Evolutionary conservation across 2,888 invertebrate genomes (phyloP).

Genomic region (Furcula furcula): DNA sequence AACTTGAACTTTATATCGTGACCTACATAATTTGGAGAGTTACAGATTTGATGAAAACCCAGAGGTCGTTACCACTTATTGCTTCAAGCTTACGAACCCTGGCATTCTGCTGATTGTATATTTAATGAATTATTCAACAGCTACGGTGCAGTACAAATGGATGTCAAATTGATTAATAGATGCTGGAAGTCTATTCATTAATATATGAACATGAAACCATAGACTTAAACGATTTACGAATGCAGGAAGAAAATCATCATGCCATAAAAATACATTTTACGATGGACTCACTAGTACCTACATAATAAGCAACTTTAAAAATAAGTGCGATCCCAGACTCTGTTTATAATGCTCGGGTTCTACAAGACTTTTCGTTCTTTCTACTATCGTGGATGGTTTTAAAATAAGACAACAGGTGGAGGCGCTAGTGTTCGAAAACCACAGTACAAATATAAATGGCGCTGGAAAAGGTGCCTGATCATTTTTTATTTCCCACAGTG

Average conservation of each 20-base stretch:
- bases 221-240: background rate
- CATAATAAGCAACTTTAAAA: too few species aligned
- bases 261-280: too few species aligned
- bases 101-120: background rate
- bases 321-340: too few species aligned
- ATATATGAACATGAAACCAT: background rate
- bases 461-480: too few species aligned
- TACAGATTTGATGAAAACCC: background rate
- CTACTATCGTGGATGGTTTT: too few species aligned
- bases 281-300: too few species aligned
- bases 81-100: background rate
- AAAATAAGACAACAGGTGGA: too few species aligned
- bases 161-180: constrained; percentile 2
- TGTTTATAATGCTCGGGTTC: too few species aligned
- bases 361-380: too few species aligned
- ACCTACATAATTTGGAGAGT: background rate
- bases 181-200: background rate
- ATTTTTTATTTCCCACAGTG: too few species aligned
- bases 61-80: background rate
- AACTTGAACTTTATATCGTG: background rate
- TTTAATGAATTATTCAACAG: constrained; percentile 2
- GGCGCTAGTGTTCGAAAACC: too few species aligned
- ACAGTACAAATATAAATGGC: too few species aligned
- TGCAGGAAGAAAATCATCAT: background rate
- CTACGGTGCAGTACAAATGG: constrained; percentile 1